Percentiles rank a stretch among this genome's conserved stretches.
These are phyloP conservation scores for Pinctada fucata DNA, from an alignment of 2,888 invertebrate genomes.

Conservation along the genomic window DNA sequence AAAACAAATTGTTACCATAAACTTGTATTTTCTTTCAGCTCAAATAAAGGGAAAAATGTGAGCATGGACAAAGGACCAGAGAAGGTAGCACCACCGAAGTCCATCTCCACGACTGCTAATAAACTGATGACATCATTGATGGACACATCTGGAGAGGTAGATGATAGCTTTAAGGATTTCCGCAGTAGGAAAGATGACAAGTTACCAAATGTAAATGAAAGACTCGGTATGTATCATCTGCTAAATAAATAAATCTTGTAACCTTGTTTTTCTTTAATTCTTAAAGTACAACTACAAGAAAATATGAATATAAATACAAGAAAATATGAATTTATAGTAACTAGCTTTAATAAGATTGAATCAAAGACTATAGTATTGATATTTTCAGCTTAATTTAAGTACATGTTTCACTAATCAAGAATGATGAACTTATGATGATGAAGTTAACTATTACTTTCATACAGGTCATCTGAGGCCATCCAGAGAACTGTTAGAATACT, in stretches of 20 bases:
- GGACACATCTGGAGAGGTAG: background rate
- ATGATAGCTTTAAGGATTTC: background rate
- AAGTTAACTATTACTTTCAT: background rate
- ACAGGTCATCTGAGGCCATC: constrained; percentile 76
- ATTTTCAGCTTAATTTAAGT: no score
- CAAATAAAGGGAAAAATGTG: background rate
- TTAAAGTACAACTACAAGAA: no score
- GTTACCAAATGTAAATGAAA: constrained; percentile 69
- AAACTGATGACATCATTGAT: constrained; percentile 1
- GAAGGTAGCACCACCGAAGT: background rate
- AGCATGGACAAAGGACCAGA: background rate
- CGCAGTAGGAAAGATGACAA: constrained; percentile 1
- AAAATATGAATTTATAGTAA: no score
- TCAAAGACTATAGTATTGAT: no score
- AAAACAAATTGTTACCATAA: no score
- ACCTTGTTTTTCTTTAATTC: no score
- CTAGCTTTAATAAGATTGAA: no score
- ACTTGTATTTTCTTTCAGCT: no score
- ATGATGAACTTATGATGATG: no score
- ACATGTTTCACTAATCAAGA: no score
- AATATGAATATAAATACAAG: no score
- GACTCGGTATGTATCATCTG: constrained; percentile 58
- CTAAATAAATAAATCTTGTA: no score
- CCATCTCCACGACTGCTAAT: background rate
- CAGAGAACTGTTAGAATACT: constrained; percentile 76